Conservation (phyloP, 2,888 invertebrate species). For the Apodemia duryi region DNA sequence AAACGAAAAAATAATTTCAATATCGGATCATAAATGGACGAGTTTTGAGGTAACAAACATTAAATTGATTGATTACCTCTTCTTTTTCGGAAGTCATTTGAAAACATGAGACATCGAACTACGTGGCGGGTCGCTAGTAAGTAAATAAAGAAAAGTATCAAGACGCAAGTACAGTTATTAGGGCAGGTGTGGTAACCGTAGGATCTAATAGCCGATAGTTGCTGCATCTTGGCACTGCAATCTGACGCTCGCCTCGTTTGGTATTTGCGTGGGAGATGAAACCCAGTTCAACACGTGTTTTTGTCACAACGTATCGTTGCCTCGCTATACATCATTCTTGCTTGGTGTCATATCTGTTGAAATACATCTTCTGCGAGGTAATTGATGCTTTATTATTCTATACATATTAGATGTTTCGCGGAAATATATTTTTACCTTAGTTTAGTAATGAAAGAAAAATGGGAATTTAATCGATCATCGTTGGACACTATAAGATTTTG, state of each 20-base stretch:
- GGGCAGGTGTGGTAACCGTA: constrained; percentile 33
- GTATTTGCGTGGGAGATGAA: constrained; percentile 64
- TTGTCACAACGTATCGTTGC: constrained; percentile 35
- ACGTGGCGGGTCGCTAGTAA: neutral
- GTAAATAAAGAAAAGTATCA: constrained; percentile 1
- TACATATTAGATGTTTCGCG: too few species aligned
- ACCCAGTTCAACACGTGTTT: constrained; percentile 45
- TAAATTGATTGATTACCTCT: too few species aligned
- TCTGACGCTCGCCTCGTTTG: constrained; percentile 32
- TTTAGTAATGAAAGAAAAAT: too few species aligned
- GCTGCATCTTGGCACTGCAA: constrained; percentile 35
- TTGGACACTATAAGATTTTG: too few species aligned
- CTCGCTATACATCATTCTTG: constrained; percentile 1
- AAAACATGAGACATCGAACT: neutral
- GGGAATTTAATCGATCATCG: too few species aligned
- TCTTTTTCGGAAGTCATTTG: too few species aligned
- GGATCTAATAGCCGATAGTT: constrained; percentile 16
- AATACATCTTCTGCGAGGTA: neutral
- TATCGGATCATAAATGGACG: too few species aligned
- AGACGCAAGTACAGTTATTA: constrained; percentile 28
- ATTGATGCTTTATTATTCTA: neutral
- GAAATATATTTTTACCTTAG: too few species aligned
- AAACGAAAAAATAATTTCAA: too few species aligned
- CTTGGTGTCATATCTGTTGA: neutral
- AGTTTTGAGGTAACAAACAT: too few species aligned